phyloP scores from a whole-genome alignment of 2,888 invertebrate genomes.

The Trachelus iudaicus region DNA sequence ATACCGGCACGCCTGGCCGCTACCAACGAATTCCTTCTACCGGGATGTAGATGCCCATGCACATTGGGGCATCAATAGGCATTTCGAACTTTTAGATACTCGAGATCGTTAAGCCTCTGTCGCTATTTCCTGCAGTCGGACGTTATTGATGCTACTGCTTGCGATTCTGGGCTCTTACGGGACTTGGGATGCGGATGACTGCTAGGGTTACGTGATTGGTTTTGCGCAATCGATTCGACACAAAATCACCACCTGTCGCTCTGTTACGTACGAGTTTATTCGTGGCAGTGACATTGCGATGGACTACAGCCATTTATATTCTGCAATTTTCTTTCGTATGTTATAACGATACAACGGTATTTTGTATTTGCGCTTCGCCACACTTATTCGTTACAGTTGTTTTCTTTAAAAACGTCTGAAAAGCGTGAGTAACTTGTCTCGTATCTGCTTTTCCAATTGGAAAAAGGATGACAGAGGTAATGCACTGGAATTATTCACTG shows the following conservation, averaged over 20 bases:
- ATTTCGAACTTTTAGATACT: background rate
- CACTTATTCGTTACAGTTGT: background rate
- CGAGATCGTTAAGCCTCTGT: background rate
- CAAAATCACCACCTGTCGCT: background rate
- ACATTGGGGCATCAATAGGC: background rate
- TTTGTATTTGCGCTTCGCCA: background rate
- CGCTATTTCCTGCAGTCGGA: background rate
- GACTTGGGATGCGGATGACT: background rate
- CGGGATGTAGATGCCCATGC: background rate
- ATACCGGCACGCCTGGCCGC: background rate
- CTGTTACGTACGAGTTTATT: slow-evolving; percentile 4
- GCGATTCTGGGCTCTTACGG: background rate
- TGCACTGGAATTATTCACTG: background rate
- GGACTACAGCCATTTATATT: background rate
- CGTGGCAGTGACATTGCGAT: slow-evolving; percentile 2
- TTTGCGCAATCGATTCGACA: background rate
- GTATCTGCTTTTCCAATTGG: background rate
- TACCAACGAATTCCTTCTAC: background rate
- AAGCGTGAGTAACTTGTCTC: background rate
- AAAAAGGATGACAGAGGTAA: background rate
- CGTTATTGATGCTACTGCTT: background rate
- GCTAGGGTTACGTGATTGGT: background rate
- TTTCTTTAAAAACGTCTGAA: background rate
- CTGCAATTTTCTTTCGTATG: background rate
- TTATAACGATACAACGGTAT: background rate